A percentile compares a stretch with the other conserved stretches of the same genome.
These are phyloP conservation scores for Serinus canaria DNA, from an alignment of 2,113 vertebrate genomes.

Conservation along the genomic window DNA sequence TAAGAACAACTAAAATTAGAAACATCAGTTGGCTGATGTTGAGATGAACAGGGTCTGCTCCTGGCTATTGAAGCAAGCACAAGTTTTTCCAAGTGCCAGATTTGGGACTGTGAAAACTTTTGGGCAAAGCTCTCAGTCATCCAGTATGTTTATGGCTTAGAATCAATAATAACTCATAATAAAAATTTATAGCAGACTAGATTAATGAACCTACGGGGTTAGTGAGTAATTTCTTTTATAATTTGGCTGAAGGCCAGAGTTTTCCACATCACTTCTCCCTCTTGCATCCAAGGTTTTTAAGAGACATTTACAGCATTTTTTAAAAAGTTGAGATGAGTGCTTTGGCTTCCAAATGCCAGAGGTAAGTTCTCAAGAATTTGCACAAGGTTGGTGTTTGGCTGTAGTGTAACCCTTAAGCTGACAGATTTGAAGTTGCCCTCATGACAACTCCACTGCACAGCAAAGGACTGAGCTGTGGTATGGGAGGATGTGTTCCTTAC, in stretches of 20 bases:
- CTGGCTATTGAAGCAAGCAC: not conserved
- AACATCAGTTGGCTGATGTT: not conserved
- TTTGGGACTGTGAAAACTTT: not conserved
- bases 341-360: not conserved
- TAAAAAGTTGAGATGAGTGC: not conserved
- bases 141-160: not conserved
- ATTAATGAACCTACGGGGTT: not conserved
- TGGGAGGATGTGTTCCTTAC: not conserved
- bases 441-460: not conserved
- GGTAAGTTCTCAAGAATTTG: not conserved
- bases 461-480: not conserved
- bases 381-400: not conserved
- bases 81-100: not conserved
- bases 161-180: conserved; percentile 3
- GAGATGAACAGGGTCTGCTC: not conserved
- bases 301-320: not conserved
- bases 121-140: not conserved
- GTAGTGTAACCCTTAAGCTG: not conserved
- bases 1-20: conserved; percentile 16
- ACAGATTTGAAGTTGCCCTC: not conserved
- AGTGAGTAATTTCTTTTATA: not conserved
- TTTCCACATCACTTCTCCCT: not conserved
- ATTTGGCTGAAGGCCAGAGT: not conserved
- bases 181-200: not conserved
- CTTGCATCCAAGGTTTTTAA: not conserved